A percentile compares a stretch with the other conserved stretches of the same genome.
These are phyloP conservation scores for Penaeus japonicus DNA, from an alignment of 1,140 invertebrate genomes.

Conservation along the genomic window DNA sequence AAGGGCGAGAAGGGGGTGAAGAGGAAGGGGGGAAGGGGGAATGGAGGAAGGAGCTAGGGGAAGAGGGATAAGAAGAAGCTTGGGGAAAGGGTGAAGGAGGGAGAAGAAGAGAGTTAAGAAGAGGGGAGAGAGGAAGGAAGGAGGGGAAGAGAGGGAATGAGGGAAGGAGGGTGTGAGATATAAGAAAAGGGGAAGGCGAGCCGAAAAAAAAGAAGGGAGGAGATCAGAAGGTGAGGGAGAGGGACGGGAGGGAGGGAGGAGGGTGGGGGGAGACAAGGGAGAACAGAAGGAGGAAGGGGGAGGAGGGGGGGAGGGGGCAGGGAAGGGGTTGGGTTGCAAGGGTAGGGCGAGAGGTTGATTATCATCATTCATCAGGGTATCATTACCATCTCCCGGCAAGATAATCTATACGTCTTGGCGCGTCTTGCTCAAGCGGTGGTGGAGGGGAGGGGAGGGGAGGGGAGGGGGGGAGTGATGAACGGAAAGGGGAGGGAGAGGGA, in stretches of 20 bases:
- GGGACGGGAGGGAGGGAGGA: background rate
- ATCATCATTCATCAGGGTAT: too few species aligned
- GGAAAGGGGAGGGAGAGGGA: background rate
- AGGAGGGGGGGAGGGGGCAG: background rate
- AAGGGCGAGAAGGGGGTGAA: background rate
- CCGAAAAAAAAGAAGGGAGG: background rate
- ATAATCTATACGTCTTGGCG: too few species aligned
- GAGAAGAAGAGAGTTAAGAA: background rate
- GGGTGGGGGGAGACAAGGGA: slow-evolving; percentile 14
- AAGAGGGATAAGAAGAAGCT: background rate
- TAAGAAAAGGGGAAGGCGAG: background rate
- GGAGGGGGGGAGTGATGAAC: background rate
- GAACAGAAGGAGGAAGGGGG: background rate
- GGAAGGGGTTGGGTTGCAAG: background rate
- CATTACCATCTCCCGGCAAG: too few species aligned
- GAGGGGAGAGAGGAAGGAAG: background rate
- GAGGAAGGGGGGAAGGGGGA: too few species aligned
- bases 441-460: background rate
- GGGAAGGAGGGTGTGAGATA: background rate
- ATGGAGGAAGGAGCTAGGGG: background rate
- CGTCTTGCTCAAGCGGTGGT: too few species aligned
- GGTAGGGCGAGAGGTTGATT: background rate
- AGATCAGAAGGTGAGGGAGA: background rate
- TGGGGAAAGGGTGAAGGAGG: background rate
- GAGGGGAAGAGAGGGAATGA: background rate